A percentile compares a stretch with the other conserved stretches of the same genome.
Conservation (phyloP, 2,888 invertebrate genomes). For the Oxytorus armatus region DNA sequence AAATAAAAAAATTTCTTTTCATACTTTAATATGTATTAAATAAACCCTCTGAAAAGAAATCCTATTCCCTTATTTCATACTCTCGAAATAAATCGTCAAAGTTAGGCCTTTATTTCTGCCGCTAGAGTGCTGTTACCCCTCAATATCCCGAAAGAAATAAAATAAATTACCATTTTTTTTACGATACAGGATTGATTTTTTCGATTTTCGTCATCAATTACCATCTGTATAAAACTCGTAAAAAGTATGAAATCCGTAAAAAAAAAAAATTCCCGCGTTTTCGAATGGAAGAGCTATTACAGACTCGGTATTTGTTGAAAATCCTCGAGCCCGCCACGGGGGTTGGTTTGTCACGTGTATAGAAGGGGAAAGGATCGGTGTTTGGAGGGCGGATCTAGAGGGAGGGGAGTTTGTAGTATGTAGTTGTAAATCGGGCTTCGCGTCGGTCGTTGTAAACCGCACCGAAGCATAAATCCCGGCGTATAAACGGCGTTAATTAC, state of each 20-base stretch:
- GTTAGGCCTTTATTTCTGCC: no score
- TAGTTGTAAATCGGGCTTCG: slow-evolving; percentile 72
- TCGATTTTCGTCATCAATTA: neutral
- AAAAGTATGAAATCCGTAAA: slow-evolving; percentile 33
- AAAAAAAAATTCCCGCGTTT: slow-evolving; percentile 37
- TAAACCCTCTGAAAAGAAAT: no score
- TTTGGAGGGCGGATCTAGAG: neutral
- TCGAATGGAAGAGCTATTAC: slow-evolving; percentile 34
- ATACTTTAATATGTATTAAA: no score
- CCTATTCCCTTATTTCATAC: no score
- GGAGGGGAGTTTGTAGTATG: slow-evolving; percentile 53
- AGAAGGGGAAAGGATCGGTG: slow-evolving; percentile 6
- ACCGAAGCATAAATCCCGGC: slow-evolving; percentile 75
- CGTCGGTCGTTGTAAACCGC: slow-evolving; percentile 72
- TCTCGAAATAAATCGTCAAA: no score
- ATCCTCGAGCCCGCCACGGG: slow-evolving; percentile 9
- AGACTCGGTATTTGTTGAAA: slow-evolving; percentile 48
- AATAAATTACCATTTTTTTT: no score
- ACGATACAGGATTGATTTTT: no score
- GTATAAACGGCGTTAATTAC: slow-evolving; percentile 77
- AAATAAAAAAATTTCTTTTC: no score
- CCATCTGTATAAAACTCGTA: neutral
- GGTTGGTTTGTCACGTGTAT: slow-evolving; percentile 35
- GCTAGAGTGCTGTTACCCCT: no score
- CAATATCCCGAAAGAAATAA: no score